phyloP scores from a whole-genome alignment of 2,888 invertebrate genomes.

The Poecilobothrus nobilitatus region DNA sequence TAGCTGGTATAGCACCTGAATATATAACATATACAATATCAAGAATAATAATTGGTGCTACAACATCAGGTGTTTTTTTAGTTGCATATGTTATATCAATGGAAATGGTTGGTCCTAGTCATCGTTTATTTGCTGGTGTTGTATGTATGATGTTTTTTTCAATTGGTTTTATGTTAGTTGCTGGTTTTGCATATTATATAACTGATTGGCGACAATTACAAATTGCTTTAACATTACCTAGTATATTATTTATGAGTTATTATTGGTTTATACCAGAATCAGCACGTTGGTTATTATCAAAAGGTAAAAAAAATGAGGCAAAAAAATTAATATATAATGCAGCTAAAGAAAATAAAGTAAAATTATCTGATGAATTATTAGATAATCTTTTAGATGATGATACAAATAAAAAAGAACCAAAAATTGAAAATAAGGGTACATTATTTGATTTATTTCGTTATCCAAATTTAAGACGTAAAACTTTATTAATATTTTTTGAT shows the following conservation, averaged over 20 bases:
- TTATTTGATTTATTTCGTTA: constrained; percentile 65
- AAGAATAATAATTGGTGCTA: constrained; percentile 66
- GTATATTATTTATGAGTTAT: constrained; percentile 62
- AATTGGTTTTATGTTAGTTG: constrained; percentile 70
- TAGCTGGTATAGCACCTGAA: constrained; percentile 69
- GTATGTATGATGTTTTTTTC: constrained; percentile 74
- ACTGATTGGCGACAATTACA: constrained; percentile 66
- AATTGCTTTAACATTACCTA: constrained; percentile 68
- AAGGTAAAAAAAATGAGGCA: constrained; percentile 65
- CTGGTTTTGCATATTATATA: constrained; percentile 72
- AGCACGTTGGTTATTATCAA: constrained; percentile 80
- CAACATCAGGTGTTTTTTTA: constrained; percentile 61
- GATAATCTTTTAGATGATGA: constrained; percentile 45
- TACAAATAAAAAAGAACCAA: constrained; percentile 32
- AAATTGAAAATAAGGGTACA: constrained; percentile 49
- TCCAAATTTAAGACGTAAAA: constrained; percentile 68
- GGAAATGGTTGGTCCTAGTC: constrained; percentile 74
- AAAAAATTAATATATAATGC: constrained; percentile 66
- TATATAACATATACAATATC: constrained; percentile 62
- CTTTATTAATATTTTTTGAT: constrained; percentile 69
- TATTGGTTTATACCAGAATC: constrained; percentile 88
- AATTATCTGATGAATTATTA: constrained; percentile 58
- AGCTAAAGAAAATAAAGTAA: constrained; percentile 62
- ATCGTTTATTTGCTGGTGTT: constrained; percentile 70
- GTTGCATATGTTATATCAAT: constrained; percentile 55